Percentiles rank a stretch among this genome's conserved stretches.
phyloP scores from a whole-genome alignment of 1,140 invertebrate species.

The Lethocerus indicus region DNA sequence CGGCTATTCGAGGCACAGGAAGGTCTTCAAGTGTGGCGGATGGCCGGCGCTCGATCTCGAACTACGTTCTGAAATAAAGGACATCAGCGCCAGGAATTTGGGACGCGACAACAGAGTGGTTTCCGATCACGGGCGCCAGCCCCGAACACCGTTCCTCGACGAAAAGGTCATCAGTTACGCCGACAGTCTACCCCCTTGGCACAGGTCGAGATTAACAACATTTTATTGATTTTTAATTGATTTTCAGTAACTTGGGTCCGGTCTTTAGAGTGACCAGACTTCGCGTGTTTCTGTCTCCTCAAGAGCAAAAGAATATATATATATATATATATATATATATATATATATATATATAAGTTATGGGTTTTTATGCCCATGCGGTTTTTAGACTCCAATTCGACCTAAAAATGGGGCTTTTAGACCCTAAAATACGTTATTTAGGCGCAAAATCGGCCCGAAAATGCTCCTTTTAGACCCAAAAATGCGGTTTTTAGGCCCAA shows the following conservation, averaged over 20 bases:
- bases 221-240: no score
- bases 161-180: constrained; percentile 69
- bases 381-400: neutral
- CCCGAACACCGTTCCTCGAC: constrained; percentile 86
- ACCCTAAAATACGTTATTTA: no score
- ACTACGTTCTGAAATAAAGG: constrained; percentile 56
- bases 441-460: no score
- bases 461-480: no score
- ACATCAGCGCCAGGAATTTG: constrained; percentile 82
- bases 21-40: constrained; percentile 39
- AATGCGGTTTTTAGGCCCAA: no score
- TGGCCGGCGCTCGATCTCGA: constrained; percentile 56
- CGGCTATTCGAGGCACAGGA: constrained; percentile 80
- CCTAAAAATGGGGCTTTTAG: no score
- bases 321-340: neutral
- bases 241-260: no score
- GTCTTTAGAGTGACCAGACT: neutral
- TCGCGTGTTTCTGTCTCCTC: no score
- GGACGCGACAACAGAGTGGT: constrained; percentile 84
- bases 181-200: constrained; percentile 46
- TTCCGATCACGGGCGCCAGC: constrained; percentile 57
- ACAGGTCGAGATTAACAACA: no score
- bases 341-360: neutral
- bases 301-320: no score
- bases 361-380: neutral